Base-by-base conservation (phyloP, 2,113 vertebrate species). In the Cinclus mexicanus region DNA sequence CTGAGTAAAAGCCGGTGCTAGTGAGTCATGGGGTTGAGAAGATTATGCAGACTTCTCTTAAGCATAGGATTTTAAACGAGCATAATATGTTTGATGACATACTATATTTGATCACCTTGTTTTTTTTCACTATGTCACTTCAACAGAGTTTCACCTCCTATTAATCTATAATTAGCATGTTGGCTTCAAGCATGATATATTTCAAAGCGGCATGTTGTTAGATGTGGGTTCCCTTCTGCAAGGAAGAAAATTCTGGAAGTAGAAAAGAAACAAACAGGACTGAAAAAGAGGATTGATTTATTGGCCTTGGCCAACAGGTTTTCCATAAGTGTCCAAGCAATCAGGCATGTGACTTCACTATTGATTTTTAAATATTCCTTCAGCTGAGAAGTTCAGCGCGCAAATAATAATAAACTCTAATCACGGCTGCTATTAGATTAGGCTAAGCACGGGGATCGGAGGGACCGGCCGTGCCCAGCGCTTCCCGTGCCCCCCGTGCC, bases 281-380 rank as follows among this genome's bases (percentile, higher is more conserved):
- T 35, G 76, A 44, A 92, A 69, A 65, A 89, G 67, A 60, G 50
- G 71, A 96, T 88, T 90, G 93, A 96, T 94, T 93, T 96, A 94
- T 94, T 76, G 63, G 92, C 82, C 68, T 67, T n/a, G 59, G 42
- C 78, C 85, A 93, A 59, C 69, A 80, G 93, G 82, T 91, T 83
- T 50, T 78, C 82, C 59, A 0, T 76, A 77, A 90, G 60, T 28
- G 79, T 70, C 90, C 59, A 22, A 23, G 88, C 93, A 93, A 71
- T 59, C 85, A 80, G 69, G 90, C 96, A 70, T 78, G 92, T 22
- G 68, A 41, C 87, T 90, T 55, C 6, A 17, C 41, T 67, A 96
- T 94, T 74, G 96, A 96, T 96, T 93, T 94, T 92, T 86, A 96
- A 95, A 96, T 74, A 71, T 86, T 59, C 22, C 71, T 44, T 87